phyloP scores from a whole-genome alignment of 2,888 invertebrate species.

The Agrilus biguttatus region DNA sequence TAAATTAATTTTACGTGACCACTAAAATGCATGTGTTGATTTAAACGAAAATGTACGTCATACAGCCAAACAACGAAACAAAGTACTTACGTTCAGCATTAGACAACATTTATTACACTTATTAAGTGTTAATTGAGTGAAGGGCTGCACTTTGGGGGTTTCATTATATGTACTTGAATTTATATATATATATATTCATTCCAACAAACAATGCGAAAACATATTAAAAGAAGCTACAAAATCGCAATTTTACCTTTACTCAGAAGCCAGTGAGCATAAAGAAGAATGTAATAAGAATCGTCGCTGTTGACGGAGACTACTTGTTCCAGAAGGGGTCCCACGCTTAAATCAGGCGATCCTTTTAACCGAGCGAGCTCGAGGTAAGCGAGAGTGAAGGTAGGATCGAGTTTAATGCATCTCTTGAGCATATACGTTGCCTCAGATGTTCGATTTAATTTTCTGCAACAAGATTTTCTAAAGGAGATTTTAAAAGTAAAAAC shows the following conservation, averaged over 20 bases:
- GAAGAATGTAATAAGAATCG: constrained; percentile 54
- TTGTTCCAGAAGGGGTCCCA: constrained; percentile 42
- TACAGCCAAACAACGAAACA: no score
- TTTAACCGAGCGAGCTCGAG: constrained; percentile 48
- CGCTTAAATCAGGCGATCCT: constrained; percentile 37
- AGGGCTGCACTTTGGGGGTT: no score
- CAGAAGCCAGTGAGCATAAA: constrained; percentile 58
- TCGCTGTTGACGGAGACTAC: constrained; percentile 50
- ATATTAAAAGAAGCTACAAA: neutral
- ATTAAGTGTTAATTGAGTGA: no score
- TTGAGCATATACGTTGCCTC: constrained; percentile 55
- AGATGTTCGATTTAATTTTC: constrained; percentile 48
- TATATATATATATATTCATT: neutral
- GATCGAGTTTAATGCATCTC: constrained; percentile 51
- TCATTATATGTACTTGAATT: no score
- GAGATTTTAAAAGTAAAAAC: no score
- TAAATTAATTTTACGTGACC: no score
- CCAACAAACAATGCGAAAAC: neutral
- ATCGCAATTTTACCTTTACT: constrained; percentile 40
- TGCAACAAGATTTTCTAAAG: constrained; percentile 24
- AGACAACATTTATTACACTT: no score
- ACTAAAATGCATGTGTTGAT: no score
- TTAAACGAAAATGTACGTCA: no score
- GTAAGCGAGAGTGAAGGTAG: constrained; percentile 54
- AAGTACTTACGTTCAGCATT: no score